Percentiles rank a stretch among this genome's conserved stretches.
phyloP scores from a whole-genome alignment of 1,140 invertebrate species.

The Brachionus plicatilis region DNA sequence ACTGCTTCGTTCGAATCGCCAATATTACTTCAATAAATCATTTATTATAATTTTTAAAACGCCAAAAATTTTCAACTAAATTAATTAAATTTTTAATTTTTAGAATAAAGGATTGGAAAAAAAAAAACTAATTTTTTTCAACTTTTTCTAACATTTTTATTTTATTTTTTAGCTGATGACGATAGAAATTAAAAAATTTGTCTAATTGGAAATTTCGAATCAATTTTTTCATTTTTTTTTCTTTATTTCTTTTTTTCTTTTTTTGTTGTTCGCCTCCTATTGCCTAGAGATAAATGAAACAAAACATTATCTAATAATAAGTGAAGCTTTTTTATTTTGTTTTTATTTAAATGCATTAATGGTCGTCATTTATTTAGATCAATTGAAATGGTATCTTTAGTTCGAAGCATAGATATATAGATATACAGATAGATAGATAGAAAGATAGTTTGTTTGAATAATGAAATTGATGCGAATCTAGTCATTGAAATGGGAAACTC shows the following conservation, averaged over 20 bases:
- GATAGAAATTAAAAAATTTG: too few relatives aligned
- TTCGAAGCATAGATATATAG: neutral
- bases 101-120: too few relatives aligned
- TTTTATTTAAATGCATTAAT: neutral
- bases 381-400: neutral
- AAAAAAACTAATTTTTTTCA: too few relatives aligned
- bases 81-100: too few relatives aligned
- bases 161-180: too few relatives aligned
- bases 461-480: neutral
- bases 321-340: neutral
- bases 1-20: neutral
- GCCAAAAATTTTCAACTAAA: too few relatives aligned
- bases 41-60: neutral
- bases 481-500: neutral
- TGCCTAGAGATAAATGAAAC: neutral
- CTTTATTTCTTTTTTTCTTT: too few relatives aligned
- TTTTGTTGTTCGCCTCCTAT: too few relatives aligned
- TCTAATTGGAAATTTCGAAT: too few relatives aligned
- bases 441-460: neutral
- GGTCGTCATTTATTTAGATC: neutral
- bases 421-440: neutral
- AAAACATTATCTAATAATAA: neutral
- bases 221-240: too few relatives aligned
- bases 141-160: too few relatives aligned
- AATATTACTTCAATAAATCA: neutral